Evolutionary conservation across 2,797 vertebrate genomes (phyloP).

Genomic region (Neosilurus mollespiculum): DNA sequence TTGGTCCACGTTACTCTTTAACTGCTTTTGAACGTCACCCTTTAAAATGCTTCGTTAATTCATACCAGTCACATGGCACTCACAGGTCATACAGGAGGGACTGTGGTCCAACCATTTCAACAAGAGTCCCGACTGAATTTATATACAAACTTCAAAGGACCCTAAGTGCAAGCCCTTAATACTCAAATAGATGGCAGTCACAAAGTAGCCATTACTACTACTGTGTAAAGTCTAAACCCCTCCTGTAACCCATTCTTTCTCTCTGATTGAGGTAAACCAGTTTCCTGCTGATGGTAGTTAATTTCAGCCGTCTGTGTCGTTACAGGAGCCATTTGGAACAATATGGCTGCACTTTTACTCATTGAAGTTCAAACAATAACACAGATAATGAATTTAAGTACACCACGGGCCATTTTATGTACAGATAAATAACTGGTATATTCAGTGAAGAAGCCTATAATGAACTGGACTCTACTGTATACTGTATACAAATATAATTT

Average conservation of each 20-base stretch:
- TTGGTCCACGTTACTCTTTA: slow-evolving; percentile 55
- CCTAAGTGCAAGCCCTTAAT: slow-evolving; percentile 66
- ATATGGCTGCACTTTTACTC: slow-evolving; percentile 67
- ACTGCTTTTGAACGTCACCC: slow-evolving; percentile 50
- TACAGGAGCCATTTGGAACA: slow-evolving; percentile 72
- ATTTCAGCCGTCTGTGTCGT: slow-evolving; percentile 63
- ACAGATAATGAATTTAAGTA: slow-evolving; percentile 9
- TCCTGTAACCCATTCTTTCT: slow-evolving; percentile 32
- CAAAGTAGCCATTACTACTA: slow-evolving; percentile 70
- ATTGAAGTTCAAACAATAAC: slow-evolving; percentile 60
- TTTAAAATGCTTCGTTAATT: slow-evolving; percentile 76
- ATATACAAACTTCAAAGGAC: slow-evolving; percentile 68
- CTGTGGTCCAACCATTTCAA: slow-evolving; percentile 68
- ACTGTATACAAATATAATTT: no score
- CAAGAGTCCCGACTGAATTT: slow-evolving; percentile 57
- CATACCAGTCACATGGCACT: slow-evolving; percentile 70
- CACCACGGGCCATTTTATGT: background rate
- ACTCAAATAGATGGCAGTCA: slow-evolving; percentile 65
- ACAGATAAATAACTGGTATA: background rate
- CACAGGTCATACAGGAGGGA: slow-evolving; percentile 71
- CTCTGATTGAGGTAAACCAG: slow-evolving; percentile 77
- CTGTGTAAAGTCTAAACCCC: slow-evolving; percentile 64
- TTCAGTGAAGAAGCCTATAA: background rate
- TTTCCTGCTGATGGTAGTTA: slow-evolving; percentile 75
- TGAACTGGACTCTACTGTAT: background rate